Conservation (phyloP, 2,113 vertebrate species). For the Melanostigma gelatinosum region DNA sequence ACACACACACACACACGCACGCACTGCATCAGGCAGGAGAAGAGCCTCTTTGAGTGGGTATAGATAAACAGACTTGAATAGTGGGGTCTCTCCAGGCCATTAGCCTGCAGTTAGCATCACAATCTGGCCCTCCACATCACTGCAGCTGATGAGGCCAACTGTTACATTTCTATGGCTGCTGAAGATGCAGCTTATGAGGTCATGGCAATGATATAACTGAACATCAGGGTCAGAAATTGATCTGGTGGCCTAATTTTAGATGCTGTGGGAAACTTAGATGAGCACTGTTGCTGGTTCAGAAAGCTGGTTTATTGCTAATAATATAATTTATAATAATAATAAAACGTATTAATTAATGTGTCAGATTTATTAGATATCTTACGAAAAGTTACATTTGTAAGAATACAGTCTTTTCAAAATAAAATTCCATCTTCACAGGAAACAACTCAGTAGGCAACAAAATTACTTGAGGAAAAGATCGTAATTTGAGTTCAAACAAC, state of each 20-base stretch:
- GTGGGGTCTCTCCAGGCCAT: constrained; percentile 66
- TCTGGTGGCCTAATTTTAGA: background rate
- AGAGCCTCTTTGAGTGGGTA: constrained; percentile 63
- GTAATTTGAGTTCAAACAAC: background rate
- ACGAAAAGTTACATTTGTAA: background rate
- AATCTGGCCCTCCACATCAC: constrained; percentile 50
- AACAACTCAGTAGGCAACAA: background rate
- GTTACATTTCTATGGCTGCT: constrained; percentile 38
- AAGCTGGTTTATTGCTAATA: background rate
- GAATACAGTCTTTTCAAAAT: background rate
- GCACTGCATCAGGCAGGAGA: constrained; percentile 58
- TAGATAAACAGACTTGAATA: constrained; percentile 70
- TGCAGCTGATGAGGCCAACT: constrained; percentile 25
- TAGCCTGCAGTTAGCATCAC: constrained; percentile 68
- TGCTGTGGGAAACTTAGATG: background rate
- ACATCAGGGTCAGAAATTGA: constrained; percentile 17
- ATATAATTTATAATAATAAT: too few species aligned
- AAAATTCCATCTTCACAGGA: background rate
- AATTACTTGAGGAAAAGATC: background rate
- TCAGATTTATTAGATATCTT: background rate
- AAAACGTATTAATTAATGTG: too few species aligned
- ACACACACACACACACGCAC: constrained; percentile 23
- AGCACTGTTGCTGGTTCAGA: background rate
- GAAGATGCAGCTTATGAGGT: constrained; percentile 32
- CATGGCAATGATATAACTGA: constrained; percentile 16